phyloP scores from a whole-genome alignment of 2,797 vertebrate species.

The Gorsachius magnificus region DNA sequence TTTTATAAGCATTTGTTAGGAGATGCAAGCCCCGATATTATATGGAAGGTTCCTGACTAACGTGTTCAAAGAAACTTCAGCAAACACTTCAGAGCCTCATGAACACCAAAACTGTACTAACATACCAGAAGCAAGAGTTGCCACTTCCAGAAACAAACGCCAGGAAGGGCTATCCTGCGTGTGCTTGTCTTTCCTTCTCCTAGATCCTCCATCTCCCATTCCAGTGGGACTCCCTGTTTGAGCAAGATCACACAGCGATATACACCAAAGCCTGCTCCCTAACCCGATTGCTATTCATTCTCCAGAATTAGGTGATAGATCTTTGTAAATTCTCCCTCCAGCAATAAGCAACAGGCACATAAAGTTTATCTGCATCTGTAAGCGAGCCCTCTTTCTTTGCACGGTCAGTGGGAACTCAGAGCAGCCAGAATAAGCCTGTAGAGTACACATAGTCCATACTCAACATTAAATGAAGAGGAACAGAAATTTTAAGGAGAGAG shows the following conservation, averaged over 20 bases:
- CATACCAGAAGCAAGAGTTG: not conserved
- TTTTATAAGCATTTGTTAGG: not conserved
- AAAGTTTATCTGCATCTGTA: not conserved
- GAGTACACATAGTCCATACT: rapidly evolving
- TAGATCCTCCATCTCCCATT: not conserved
- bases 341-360: not conserved
- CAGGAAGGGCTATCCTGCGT: not conserved
- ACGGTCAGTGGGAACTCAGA: not conserved
- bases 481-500: rapidly evolving
- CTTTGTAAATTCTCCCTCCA: not conserved
- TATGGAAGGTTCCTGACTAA: not conserved
- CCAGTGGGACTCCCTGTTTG: too few relatives aligned
- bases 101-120: not conserved
- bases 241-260: not conserved
- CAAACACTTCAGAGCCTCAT: not conserved
- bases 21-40: not conserved
- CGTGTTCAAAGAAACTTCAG: not conserved
- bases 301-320: not conserved
- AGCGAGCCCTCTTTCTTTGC: not conserved
- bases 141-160: not conserved
- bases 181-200: not conserved
- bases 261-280: not conserved
- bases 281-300: not conserved
- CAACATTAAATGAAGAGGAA: not conserved
- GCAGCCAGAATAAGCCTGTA: not conserved